Conservation (phyloP, 2,113 vertebrate species). For the Cyprinus carpio region DNA sequence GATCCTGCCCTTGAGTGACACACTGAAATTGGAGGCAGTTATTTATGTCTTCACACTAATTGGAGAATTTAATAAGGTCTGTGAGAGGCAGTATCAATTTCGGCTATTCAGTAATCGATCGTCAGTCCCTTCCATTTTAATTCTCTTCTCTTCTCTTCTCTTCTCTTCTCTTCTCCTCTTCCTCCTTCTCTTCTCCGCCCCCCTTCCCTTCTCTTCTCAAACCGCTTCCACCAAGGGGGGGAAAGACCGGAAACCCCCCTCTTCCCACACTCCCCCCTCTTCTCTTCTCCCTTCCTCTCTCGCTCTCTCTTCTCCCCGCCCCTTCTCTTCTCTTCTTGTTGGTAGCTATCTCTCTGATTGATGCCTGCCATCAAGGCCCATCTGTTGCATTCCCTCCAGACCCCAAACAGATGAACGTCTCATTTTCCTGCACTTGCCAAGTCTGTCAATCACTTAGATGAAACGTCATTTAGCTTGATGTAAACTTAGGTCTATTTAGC, state of each 20-base stretch:
- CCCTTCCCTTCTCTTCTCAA: constrained; percentile 62
- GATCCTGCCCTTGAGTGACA: constrained; percentile 85
- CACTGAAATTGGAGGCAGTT: constrained; percentile 85
- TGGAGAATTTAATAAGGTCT: constrained; percentile 87
- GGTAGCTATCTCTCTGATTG: neutral
- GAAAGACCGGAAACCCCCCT: too few species aligned
- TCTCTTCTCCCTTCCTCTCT: neutral
- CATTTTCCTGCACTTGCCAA: constrained; percentile 8
- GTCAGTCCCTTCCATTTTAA: neutral
- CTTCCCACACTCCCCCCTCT: too few species aligned
- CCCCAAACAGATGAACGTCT: constrained; percentile 1
- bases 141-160: neutral
- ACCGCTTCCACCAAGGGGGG: too few species aligned
- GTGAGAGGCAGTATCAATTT: constrained; percentile 77
- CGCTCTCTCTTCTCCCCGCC: constrained; percentile 50
- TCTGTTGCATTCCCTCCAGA: neutral
- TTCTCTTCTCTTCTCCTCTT: too few species aligned
- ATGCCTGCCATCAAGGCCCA: neutral
- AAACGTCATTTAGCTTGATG: constrained; percentile 22
- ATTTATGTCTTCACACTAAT: constrained; percentile 90
- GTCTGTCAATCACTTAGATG: too few species aligned
- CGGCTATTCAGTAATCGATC: constrained; percentile 71
- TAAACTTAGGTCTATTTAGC: too few species aligned
- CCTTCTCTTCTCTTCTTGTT: constrained; percentile 53
- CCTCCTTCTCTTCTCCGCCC: neutral